phyloP scores from a whole-genome alignment of 1,140 invertebrate genomes.

The Bacillus rossius region DNA sequence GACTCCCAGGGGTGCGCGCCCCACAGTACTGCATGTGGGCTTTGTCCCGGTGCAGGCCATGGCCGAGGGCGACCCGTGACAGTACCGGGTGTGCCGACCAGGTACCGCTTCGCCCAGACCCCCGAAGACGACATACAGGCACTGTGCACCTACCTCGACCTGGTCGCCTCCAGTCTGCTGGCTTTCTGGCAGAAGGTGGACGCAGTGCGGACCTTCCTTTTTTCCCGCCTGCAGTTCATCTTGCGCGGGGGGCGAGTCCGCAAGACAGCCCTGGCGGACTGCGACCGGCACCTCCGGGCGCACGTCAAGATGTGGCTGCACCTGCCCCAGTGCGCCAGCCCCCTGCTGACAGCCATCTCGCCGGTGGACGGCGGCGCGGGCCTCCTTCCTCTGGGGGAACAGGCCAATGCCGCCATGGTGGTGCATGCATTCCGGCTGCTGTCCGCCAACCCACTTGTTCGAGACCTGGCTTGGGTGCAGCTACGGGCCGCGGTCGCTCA shows the following conservation, averaged over 20 bases:
- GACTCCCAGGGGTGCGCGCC: background rate
- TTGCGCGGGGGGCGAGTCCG: conserved; percentile 22
- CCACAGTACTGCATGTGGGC: too few relatives aligned
- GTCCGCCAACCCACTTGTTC: background rate
- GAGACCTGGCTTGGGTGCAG: too few relatives aligned
- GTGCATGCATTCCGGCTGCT: too few relatives aligned
- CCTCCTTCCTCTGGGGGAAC: too few relatives aligned
- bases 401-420: too few relatives aligned
- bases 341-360: conserved; percentile 25
- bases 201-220: conserved; percentile 26
- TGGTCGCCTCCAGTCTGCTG: background rate
- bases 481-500: too few relatives aligned
- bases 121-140: conserved; percentile 24
- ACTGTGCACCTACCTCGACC: background rate
- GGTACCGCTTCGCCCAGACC: conserved; percentile 22
- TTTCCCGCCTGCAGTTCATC: conserved; percentile 31
- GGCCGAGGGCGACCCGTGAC: conserved; percentile 21
- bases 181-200: too few relatives aligned
- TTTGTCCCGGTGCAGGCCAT: conserved; percentile 6
- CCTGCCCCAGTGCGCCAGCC: conserved; percentile 29
- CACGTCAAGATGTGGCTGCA: conserved; percentile 28
- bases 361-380: background rate
- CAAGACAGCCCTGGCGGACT: conserved; percentile 18
- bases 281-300: conserved; percentile 25
- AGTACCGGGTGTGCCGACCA: conserved; percentile 31